Percentiles rank a stretch among this genome's conserved stretches.
Conservation (phyloP, 2,113 vertebrate species). For the Phylloscopus trochilus region DNA sequence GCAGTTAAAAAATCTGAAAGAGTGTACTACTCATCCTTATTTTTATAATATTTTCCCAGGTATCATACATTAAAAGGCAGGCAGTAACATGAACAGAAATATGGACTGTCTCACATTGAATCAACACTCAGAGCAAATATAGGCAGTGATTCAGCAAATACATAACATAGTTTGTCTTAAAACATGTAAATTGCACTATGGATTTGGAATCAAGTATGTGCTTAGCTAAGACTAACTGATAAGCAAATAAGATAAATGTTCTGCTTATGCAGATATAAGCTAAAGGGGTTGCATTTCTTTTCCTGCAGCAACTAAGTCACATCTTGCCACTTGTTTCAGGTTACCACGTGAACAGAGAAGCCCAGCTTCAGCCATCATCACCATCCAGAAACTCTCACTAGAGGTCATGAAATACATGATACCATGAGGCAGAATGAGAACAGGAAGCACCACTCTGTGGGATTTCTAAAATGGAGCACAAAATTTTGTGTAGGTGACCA, state of each 20-base stretch:
- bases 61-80: not conserved
- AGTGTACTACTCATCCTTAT: not conserved
- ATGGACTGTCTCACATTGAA: not conserved
- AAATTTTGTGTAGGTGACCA: no score
- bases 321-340: not conserved
- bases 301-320: not conserved
- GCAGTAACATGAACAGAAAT: not conserved
- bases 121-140: not conserved
- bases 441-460: not conserved
- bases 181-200: not conserved
- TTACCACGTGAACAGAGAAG: not conserved
- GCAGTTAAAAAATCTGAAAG: not conserved
- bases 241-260: not conserved
- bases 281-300: not conserved
- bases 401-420: not conserved
- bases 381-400: not conserved
- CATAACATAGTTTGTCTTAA: not conserved
- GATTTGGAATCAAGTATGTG: not conserved
- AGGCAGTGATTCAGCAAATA: not conserved
- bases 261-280: not conserved
- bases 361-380: not conserved
- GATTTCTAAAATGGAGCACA: not conserved
- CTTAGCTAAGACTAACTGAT: not conserved
- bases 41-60: not conserved
- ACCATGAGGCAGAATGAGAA: not conserved